Conservation (phyloP, 2,797 vertebrate genomes). For the Cirrhinus molitorella region DNA sequence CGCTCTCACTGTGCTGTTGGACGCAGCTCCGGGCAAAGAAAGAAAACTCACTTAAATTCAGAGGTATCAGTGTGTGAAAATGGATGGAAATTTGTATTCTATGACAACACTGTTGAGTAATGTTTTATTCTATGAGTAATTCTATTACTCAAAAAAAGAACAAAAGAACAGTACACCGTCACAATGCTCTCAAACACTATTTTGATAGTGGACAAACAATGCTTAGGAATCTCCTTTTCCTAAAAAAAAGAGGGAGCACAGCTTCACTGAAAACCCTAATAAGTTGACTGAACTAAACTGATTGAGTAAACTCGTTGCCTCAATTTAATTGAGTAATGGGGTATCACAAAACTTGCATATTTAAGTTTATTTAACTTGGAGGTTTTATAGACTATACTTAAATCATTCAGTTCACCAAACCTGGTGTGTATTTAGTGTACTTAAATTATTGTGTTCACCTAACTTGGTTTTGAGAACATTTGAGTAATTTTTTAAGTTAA, state of each 20-base stretch:
- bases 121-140: neutral
- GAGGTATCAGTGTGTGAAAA: neutral
- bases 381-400: too few relatives aligned
- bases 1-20: conserved; percentile 17
- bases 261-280: too few relatives aligned
- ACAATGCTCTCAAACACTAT: neutral
- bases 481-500: too few relatives aligned
- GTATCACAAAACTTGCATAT: too few relatives aligned
- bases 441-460: too few relatives aligned
- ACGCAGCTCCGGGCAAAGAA: conserved; percentile 21
- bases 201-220: neutral
- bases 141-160: neutral
- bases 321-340: too few relatives aligned
- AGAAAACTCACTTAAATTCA: conserved; percentile 19
- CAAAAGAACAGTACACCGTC: neutral
- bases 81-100: neutral
- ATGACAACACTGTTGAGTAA: neutral
- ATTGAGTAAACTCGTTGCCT: too few relatives aligned
- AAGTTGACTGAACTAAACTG: too few relatives aligned
- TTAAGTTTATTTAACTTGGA: too few relatives aligned
- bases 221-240: neutral
- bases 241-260: neutral
- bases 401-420: too few relatives aligned
- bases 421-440: too few relatives aligned
- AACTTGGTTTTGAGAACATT: too few relatives aligned